Percentiles rank a stretch among this genome's conserved stretches.
Evolutionary conservation across 2,888 invertebrate genomes (phyloP).

Genomic region (Chloromyia formosa): DNA sequence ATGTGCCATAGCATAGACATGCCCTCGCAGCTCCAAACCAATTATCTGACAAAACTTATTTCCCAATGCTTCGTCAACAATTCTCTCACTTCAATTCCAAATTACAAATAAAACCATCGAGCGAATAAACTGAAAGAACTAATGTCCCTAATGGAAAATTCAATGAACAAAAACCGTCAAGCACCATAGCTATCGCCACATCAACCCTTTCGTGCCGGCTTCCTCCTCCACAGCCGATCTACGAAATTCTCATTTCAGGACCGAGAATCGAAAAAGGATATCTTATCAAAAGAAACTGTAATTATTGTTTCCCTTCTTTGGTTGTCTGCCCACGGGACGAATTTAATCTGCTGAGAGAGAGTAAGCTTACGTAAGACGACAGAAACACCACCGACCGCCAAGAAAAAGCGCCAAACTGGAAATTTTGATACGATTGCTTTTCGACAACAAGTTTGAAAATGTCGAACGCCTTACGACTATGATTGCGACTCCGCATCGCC

Average conservation of each 20-base stretch:
- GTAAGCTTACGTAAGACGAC: conserved; percentile 25
- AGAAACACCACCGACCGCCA: neutral
- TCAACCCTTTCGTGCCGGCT: neutral
- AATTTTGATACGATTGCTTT: conserved; percentile 33
- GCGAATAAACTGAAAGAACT: neutral
- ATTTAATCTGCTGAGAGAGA: conserved; percentile 15
- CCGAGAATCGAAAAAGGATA: conserved; percentile 6
- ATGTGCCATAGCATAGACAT: no score
- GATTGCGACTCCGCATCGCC: no score
- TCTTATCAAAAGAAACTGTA: conserved; percentile 31
- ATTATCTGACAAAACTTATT: no score
- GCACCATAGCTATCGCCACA: neutral
- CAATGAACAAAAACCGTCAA: conserved; percentile 12
- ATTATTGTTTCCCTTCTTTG: conserved; percentile 32
- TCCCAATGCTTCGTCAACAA: no score
- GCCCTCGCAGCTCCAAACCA: no score
- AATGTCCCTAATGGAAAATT: conserved; percentile 22
- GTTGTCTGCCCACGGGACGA: conserved; percentile 8
- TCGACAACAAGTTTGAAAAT: conserved; percentile 3
- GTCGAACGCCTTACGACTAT: no score
- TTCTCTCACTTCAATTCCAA: no score
- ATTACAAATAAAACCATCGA: neutral
- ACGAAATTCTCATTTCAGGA: neutral
- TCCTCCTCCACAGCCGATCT: neutral
- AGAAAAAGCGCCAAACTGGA: conserved; percentile 13